Base-by-base conservation (phyloP, 2,797 vertebrate genomes). In the Triplophysa yarkandensis region DNA sequence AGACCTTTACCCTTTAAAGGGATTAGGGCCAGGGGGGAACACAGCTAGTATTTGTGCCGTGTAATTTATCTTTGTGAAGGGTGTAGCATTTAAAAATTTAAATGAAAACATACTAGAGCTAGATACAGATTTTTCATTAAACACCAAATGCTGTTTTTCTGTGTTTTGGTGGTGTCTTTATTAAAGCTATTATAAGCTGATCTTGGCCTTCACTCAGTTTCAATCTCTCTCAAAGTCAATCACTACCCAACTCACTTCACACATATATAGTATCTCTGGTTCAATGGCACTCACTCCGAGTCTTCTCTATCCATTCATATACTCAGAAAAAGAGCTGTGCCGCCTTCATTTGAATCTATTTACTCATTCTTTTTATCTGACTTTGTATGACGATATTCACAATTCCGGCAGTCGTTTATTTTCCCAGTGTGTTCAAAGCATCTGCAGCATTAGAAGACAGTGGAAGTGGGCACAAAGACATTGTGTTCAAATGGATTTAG, bases 401-500 rank as follows among this genome's bases (percentile, higher is more conserved):
- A 25, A 41, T 68, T 73, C 19, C 64, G 58, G 32, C 10, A 4
- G n/a, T n/a, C 1, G 11, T 17, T 4, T 1, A 5, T 57, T 74
- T 48, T 52, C 74, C 36, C 61, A 9, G 23, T 27, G 19, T 50
- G 63, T 48, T 32, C 58, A 54, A 71, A 62, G 34, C 66, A 57
- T 76, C 32, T 4, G 21, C 61, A n/a, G 10, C 52, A n/a, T n/a
- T n/a, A n/a, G n/a, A n/a, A n/a, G 44, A 23, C 27, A 14, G 28
- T 4, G 10, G 63, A 44, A 23, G 19, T 57, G 66, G 68, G 41
- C 66, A 55, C 57, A 67, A 44, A 74, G 61, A 76, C 50, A 81
- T 32, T 17, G 13, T 10, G 39, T 62, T 67, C 41, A 44, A 34
- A 30, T 70, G 43, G 80, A 75, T 82, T 76, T 79, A 74, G 67